phyloP scores from a whole-genome alignment of 2,113 vertebrate species.

The Lasiurus cinereus region DNA sequence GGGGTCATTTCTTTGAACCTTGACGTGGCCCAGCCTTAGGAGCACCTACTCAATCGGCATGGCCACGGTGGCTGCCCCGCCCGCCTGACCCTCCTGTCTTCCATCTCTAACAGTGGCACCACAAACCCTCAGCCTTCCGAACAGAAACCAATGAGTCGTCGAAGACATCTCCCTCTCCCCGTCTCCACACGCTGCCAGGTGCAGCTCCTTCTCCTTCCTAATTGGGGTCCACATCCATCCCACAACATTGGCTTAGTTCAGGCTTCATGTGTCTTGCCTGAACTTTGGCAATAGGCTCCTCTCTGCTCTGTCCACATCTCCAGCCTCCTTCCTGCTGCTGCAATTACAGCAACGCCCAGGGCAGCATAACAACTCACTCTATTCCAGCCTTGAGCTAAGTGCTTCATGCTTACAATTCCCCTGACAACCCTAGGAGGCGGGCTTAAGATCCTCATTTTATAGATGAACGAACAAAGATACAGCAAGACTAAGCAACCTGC shows the following conservation, averaged over 20 bases:
- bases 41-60: neutral
- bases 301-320: neutral
- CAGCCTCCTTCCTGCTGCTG: neutral
- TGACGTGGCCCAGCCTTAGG: neutral
- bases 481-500: neutral
- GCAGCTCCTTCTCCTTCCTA: neutral
- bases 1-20: neutral
- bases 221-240: neutral
- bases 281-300: neutral
- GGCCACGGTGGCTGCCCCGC: neutral
- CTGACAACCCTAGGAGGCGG: neutral
- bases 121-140: neutral
- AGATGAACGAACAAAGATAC: conserved; percentile 16
- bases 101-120: neutral
- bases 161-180: neutral
- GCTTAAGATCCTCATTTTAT: neutral
- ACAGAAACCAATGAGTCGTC: neutral
- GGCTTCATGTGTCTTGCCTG: neutral
- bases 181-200: rapidly evolving
- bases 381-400: neutral
- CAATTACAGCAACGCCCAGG: neutral
- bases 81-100: neutral
- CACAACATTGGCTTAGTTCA: neutral
- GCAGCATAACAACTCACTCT: neutral
- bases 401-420: neutral